phyloP scores from a whole-genome alignment of 1,140 invertebrate species.

The Heliconius nattereri region DNA sequence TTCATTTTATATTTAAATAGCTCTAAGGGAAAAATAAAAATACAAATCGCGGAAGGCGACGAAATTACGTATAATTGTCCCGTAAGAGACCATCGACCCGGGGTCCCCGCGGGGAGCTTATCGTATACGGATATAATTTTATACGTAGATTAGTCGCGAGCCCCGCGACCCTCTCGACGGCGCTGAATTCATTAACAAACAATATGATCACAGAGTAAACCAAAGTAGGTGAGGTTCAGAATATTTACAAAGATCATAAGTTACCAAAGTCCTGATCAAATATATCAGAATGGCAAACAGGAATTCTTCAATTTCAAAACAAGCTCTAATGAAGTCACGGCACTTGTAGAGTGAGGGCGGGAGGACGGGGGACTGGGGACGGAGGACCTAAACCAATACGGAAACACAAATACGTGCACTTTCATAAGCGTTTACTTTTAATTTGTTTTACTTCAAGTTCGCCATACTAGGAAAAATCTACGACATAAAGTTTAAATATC shows the following conservation, averaged over 20 bases:
- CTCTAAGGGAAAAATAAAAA: constrained; percentile 17
- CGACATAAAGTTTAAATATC: background rate
- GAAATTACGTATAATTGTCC: constrained; percentile 16
- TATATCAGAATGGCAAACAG: constrained; percentile 7
- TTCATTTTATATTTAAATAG: background rate
- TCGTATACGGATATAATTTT: background rate
- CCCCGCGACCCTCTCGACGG: background rate
- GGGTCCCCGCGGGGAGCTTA: background rate
- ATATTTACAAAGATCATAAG: background rate
- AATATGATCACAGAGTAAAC: background rate
- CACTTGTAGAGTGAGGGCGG: background rate
- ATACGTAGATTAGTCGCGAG: background rate
- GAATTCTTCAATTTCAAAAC: background rate
- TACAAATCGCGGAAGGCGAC: constrained; percentile 11
- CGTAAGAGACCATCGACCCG: background rate
- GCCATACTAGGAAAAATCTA: background rate
- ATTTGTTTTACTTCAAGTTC: constrained; percentile 19
- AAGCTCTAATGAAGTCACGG: background rate
- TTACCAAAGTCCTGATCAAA: constrained; percentile 4
- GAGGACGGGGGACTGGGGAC: background rate
- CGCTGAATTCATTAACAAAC: background rate
- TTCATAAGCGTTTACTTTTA: constrained; percentile 26
- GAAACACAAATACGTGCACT: constrained; percentile 29
- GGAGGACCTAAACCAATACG: constrained; percentile 24
- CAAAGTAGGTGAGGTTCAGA: background rate